Base-by-base conservation (phyloP, 30 jellyfish, hydroid and myxozoan genomes). In the Cassiopea andromeda region DNA sequence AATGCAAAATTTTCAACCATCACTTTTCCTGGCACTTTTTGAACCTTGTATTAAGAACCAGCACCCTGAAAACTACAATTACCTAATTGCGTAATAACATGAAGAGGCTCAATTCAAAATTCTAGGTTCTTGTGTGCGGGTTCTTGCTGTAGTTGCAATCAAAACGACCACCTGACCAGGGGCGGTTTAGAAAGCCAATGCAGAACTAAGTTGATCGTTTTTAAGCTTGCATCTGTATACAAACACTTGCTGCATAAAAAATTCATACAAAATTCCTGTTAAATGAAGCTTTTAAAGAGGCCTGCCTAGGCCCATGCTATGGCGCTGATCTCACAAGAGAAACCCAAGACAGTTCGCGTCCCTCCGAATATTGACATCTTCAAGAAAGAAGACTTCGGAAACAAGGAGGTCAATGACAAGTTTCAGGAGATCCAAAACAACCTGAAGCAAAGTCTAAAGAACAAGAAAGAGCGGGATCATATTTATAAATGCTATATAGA, bases 361-460 rank as follows among this genome's bases (percentile, higher is more conserved):
- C 97, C 87, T n/a, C 94, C 97, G 15, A 83, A 88, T 38, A 97
- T 69, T 6, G 97, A 96, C 75, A 84, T 96, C 66, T 89, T 87
- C 80, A 97, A 89, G 61, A 79, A 82, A 64, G 94, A 89, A 60
- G 93, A 92, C 47, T 96, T 82, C 78, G 98, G 97, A 43, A 73
- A 64, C 82, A 98, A 96, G 14, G 18, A 15, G 17, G 77, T 96
- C 54, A 89, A 96, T 61, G 87, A 60, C 1, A 73, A 79, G n/a
- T 46, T 96, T 43, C 57, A 48, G 7, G 90, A 96, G 73, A 64
- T 96, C 61, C 99, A 96, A 57, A 81, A 78, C n/a, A 93, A 58
- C 13, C 84, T 96, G 77, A 96, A 89, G 80, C 88, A 48, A 18
- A 81, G 91, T 12, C 61, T 95, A 68, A 91, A 95, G 79, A 77